Percentiles rank a stretch among this genome's conserved stretches.
phyloP scores from a whole-genome alignment of 2,888 invertebrate species.

The Pyrochroa serraticornis region DNA sequence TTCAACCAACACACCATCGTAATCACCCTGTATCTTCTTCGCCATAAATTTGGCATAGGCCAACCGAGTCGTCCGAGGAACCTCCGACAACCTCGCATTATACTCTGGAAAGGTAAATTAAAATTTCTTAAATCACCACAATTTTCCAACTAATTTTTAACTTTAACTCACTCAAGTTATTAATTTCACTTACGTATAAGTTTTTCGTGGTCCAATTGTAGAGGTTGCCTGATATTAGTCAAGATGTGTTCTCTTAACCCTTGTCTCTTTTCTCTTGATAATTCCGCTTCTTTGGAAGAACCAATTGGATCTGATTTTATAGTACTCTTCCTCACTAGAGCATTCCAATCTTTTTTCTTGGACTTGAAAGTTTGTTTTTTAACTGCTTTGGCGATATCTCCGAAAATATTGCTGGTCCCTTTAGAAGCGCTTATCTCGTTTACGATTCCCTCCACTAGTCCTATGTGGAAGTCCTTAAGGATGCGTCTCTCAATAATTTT shows the following conservation, averaged over 20 bases:
- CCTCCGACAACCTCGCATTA: slow-evolving; percentile 78
- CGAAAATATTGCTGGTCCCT: slow-evolving; percentile 79
- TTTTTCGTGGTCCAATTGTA: slow-evolving; percentile 75
- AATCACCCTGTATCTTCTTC: slow-evolving; percentile 66
- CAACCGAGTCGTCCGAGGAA: slow-evolving; percentile 78
- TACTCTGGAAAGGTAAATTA: slow-evolving; percentile 55
- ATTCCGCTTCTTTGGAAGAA: slow-evolving; percentile 70
- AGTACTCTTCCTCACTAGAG: slow-evolving; percentile 76
- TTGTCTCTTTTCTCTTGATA: slow-evolving; percentile 68
- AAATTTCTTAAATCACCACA: background rate
- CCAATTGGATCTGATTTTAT: slow-evolving; percentile 78
- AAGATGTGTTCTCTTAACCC: slow-evolving; percentile 75
- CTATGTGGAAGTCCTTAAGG: slow-evolving; percentile 89
- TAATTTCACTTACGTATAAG: slow-evolving; percentile 51
- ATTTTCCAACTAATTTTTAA: background rate
- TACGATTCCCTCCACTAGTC: slow-evolving; percentile 82
- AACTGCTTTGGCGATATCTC: slow-evolving; percentile 81
- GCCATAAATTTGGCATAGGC: slow-evolving; percentile 90
- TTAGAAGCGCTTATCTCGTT: slow-evolving; percentile 69
- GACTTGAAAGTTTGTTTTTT: slow-evolving; percentile 60
- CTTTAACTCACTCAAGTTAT: background rate
- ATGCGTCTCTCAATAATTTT: slow-evolving; percentile 86
- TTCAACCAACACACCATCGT: slow-evolving; percentile 18
- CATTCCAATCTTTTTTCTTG: slow-evolving; percentile 83
- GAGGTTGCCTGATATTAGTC: slow-evolving; percentile 65